Conservation (phyloP, 2,888 invertebrate species). For the Cosmia trapezina region DNA sequence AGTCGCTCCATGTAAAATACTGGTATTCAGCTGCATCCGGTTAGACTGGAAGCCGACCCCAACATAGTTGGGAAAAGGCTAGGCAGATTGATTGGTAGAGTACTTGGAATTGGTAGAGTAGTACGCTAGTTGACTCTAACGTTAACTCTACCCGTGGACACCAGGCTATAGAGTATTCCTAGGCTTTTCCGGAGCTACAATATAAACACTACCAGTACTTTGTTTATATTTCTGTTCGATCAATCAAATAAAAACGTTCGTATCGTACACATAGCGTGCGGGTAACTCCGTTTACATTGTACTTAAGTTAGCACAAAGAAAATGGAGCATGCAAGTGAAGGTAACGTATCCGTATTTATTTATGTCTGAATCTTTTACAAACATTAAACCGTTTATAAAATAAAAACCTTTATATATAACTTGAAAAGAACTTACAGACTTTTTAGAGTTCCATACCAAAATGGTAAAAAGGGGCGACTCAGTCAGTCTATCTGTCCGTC, state of each 20-base stretch:
- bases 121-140: too few species aligned
- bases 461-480: too few species aligned
- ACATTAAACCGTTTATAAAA: not conserved
- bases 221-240: slow-evolving; percentile 21
- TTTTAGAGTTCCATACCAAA: too few species aligned
- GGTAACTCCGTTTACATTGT: slow-evolving; percentile 36
- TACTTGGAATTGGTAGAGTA: too few species aligned
- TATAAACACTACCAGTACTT: slow-evolving; percentile 19
- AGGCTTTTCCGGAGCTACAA: slow-evolving; percentile 2
- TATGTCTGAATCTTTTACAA: not conserved
- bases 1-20: too few species aligned
- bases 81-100: too few species aligned
- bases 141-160: too few species aligned
- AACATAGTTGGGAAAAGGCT: too few species aligned
- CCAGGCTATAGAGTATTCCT: not conserved
- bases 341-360: slow-evolving; percentile 19
- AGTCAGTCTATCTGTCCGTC: too few species aligned
- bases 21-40: too few species aligned
- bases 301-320: slow-evolving; percentile 28
- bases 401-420: not conserved
- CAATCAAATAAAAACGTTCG: slow-evolving; percentile 39
- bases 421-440: too few species aligned
- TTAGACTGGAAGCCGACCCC: too few species aligned
- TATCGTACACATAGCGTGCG: slow-evolving; percentile 40
- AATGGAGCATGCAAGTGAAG: slow-evolving; percentile 27